Base-by-base conservation (phyloP, 2,888 invertebrate genomes). In the Lamellibrachia columna region DNA sequence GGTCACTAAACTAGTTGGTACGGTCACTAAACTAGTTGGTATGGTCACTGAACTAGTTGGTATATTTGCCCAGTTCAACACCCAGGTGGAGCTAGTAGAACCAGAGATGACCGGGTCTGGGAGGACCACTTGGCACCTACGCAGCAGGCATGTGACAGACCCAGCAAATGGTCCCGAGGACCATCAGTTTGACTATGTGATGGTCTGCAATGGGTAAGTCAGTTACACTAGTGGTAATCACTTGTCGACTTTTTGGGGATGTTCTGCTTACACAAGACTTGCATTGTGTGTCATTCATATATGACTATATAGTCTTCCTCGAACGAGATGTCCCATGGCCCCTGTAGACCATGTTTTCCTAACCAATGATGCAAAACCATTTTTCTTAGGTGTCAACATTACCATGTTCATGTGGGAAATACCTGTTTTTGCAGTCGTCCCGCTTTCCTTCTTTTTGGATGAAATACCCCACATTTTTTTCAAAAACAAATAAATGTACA, bases 151-250 rank as follows among this genome's bases (percentile, higher is more conserved):
- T 91, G 91, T 92, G 28, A 58, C 53, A 90, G 52, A 92, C 52
- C 40, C 53, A 22, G 53, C 40, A 58, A 58, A 52, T 53, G 40
- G 28, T 92, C 40, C n/a, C 22, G 52, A 7, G n/a, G 53, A 90
- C n/a, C 90, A 91, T 58, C 40, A 55, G 53, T 94, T 93, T 92
- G 94, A 94, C 55, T 93, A 93, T 11, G 94, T 94, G 55, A 92
- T 94, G 28, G 93, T 94, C 22, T 94, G 94, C 92, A 94, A 93
- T 91, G 94, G 94, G 94, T 94, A 55, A 53, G 93, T 58, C 3
- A 53, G 11, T 90, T 3, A 90, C 8, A 9, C 11, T 28, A 53
- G 6, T 53, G 55, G 53, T n/a, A 53, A 91, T 11, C 53, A 91
- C 53, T 53, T 52, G 60, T 3, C 22, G 60, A 75, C 75, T 75